Evolutionary conservation across 2,888 invertebrate genomes (phyloP), one percentile per base, ranked within the genome.

Genomic region (Microdon myrmicae): DNA sequence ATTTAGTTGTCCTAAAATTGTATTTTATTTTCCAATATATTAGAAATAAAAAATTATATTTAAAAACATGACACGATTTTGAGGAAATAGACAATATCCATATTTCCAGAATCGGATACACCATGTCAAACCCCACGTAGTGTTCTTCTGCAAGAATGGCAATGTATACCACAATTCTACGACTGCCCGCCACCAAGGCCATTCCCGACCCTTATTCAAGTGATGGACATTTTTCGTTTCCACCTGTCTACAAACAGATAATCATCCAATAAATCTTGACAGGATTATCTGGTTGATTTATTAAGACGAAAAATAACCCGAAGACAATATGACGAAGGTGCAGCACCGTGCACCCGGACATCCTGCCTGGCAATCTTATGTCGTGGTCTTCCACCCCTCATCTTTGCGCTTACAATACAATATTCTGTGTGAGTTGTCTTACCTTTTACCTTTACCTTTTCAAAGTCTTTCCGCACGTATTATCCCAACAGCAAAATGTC

Each of bases 231-330:
- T 54, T 59, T 54, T 66, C 53, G 43, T 54, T 59, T 59, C 34
- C 66, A 66, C 59, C 66, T 66, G 66, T 66, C 66, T 59, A 20
- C 47, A 20, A 48, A 47, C 32, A 54, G 53, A 66, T 66, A 66
- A 66, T 66, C 66, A 59, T 66, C 66, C 66, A 66, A 66, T 66
- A 66, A 66, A 66, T 66, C 66, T 59, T 66, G 66, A 66, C 66
- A 54, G 66, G 66, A 66, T 66, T 66, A 66, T 66, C 66, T 66
- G 48, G 19, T 31, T 66, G 66, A 66, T 66, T 66, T 66, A 66
- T 66, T 66, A 66, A 66, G 66, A 66, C 66, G 66, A 66, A 59
- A 66, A 54, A 53, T 59, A 66, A 47, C 54, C 54, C 39, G 47
- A 66, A 54, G 48, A 48, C 48, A 66, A 59, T 54, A 59, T 54